Evolutionary conservation across 1,140 invertebrate genomes (phyloP), one percentile per base, ranked within the genome.

Genomic region (Eriosoma lanigerum): DNA sequence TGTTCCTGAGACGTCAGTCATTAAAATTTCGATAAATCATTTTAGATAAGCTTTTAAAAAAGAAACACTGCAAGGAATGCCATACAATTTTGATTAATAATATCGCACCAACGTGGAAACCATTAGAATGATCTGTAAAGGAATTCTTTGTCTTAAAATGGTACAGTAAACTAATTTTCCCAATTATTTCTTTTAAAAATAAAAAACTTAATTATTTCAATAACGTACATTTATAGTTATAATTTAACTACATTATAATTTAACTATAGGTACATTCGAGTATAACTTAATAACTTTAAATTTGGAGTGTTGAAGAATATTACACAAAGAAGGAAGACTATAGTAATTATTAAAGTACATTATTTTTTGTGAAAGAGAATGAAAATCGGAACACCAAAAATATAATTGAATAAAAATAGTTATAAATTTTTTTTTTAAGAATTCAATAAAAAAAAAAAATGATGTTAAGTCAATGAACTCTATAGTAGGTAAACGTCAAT

Each of bases 21-120:
- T 64, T 68, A 68, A 19, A 52, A 29, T 72, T 52, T 72, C 26
- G 68, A 72, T 52, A 46, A 24, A 72, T 72, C 17, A 29, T 72
- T 72, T 52, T 52, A 50, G 46, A 29, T 52, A 29, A 29, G 48
- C 48, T 29, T 8, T n/a, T 9, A 17, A 24, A 10, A 19, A 2
- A 68, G 38, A 17, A 46, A 68, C 13, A 44, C 60, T 44, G 64
- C 29, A 17, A 8, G 32, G 1, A 21, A 29, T 66, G 32, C n/a
- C 32, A 50, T 29, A 52, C 29, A 52, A 52, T 52, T 72, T 50
- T 72, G 46, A 72, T 72, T 72, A 50, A 72, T 52, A 19, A 70
- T 24, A 50, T 3, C 17, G 17, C n/a, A n/a, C 15, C 10, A 10
- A 50, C 48, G 12, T 9, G 9, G 50, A 72, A 52, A 52, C 44